Conservation (phyloP, 1,140 invertebrate genomes). For the Brachionus manjavacas region DNA sequence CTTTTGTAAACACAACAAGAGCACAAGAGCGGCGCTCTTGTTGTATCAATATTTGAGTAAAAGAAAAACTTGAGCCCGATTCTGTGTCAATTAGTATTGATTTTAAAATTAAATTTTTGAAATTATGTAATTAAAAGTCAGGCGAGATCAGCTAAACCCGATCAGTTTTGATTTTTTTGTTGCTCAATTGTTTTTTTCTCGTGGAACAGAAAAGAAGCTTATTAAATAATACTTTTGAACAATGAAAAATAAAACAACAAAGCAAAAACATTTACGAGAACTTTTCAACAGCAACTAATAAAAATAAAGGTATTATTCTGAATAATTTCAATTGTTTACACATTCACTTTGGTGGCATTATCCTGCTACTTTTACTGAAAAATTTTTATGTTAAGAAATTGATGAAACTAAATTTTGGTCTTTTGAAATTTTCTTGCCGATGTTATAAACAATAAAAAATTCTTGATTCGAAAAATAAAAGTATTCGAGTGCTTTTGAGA, state of each 20-base stretch:
- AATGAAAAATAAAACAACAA: background rate
- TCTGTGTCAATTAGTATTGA: background rate
- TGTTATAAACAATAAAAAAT: background rate
- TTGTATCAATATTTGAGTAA: background rate
- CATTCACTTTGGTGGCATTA: background rate
- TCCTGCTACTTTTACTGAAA: background rate
- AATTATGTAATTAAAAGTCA: background rate
- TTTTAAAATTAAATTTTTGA: background rate
- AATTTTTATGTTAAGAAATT: background rate
- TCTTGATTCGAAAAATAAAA: background rate
- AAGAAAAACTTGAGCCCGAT: background rate
- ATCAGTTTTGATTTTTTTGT: background rate
- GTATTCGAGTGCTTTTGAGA: background rate
- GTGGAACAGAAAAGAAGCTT: background rate
- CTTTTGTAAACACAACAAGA: background rate
- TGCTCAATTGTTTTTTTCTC: background rate
- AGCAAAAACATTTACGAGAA: background rate
- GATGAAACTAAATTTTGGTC: too few relatives aligned
- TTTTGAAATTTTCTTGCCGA: background rate
- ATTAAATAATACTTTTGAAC: background rate
- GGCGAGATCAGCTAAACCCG: background rate
- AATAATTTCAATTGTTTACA: background rate
- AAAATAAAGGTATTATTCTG: background rate
- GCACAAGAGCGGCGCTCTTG: background rate
- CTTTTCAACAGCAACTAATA: background rate